Percentiles rank a stretch among this genome's conserved stretches.
Conservation (phyloP, 2,888 invertebrate genomes). For the Drosophila heteroneura region DNA sequence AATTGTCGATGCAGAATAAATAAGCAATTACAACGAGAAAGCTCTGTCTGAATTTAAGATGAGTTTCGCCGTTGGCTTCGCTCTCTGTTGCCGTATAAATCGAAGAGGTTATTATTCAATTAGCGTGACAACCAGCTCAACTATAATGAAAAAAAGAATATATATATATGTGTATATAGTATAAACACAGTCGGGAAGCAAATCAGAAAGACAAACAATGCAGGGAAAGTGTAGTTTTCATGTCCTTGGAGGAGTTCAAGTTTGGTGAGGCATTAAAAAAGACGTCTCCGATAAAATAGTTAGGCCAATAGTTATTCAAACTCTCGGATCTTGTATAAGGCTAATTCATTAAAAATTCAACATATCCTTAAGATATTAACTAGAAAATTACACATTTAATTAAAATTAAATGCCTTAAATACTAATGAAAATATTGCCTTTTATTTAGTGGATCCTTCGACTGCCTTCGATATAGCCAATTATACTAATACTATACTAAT, state of each 20-base stretch:
- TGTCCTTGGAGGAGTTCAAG: not conserved
- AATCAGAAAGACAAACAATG: constrained; percentile 17
- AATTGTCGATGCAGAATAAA: constrained; percentile 14
- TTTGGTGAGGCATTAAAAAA: not conserved
- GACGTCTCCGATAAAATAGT: not conserved
- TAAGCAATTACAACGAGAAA: constrained; percentile 11
- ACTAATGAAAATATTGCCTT: too few relatives aligned
- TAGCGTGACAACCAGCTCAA: constrained; percentile 60
- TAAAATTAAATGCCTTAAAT: too few relatives aligned
- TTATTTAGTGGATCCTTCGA: not conserved
- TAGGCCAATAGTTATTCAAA: not conserved
- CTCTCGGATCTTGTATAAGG: not conserved
- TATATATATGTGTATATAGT: not conserved
- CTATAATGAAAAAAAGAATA: constrained; percentile 48
- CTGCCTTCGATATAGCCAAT: not conserved
- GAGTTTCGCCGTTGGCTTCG: constrained; percentile 1
- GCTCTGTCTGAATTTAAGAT: constrained; percentile 10
- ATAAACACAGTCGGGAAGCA: not conserved
- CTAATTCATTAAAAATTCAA: not conserved
- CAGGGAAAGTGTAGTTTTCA: not conserved
- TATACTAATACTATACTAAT: too few relatives aligned
- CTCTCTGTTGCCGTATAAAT: constrained; percentile 9
- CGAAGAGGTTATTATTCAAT: constrained; percentile 64
- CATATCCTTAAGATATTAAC: not conserved
- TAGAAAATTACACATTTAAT: too few relatives aligned